Evolutionary conservation across 2,888 invertebrate species (phyloP), one percentile per base, ranked within the genome.

Genomic region (Itoplectis maculator): DNA sequence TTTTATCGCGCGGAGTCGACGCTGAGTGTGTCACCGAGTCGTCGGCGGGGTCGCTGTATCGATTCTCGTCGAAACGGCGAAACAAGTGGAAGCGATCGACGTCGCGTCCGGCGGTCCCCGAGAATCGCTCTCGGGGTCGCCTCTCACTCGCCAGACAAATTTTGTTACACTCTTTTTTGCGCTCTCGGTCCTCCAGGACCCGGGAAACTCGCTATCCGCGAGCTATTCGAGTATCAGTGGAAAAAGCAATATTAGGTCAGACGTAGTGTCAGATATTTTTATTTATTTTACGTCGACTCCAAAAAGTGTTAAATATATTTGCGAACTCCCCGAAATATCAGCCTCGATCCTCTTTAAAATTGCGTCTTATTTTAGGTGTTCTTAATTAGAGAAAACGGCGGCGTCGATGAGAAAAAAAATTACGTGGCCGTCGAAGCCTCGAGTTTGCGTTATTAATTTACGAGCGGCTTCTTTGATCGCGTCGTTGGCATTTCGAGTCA

Each of bases 51-150:
- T 9, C 8, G 11, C 45, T 84, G 86, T 87, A 87, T 87, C 85
- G 87, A 88, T 85, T 85, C 84, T 74, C 81, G n/a, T n/a, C n/a
- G n/a, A 76, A 81, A n/a, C n/a, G n/a, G n/a, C n/a, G 78, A 84
- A 87, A 87, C 86, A 86, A 85, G 37, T 40, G 18, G 8, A 37
- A 84, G 81, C 69, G 79, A 82, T 82, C 81, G 86, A 84, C 84
- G 77, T 68, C 45, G 51, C 63, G 66, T 79, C 37, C 11, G 54
- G 20, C 51, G 23, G 84, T 80, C 72, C 74, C 69, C 77, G 29
- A 54, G 76, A 78, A 82, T 85, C 84, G 42, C 11, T 68, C 80
- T 83, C 81, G 83, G 72, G 70, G 13, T 63, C 40, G n/a, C n/a
- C 54, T 8, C 5, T 75, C 49, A 37, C 59, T 63, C 49, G 68